Evolutionary conservation across 1,140 invertebrate genomes (phyloP).

Genomic region (Drosophila baimaii): DNA sequence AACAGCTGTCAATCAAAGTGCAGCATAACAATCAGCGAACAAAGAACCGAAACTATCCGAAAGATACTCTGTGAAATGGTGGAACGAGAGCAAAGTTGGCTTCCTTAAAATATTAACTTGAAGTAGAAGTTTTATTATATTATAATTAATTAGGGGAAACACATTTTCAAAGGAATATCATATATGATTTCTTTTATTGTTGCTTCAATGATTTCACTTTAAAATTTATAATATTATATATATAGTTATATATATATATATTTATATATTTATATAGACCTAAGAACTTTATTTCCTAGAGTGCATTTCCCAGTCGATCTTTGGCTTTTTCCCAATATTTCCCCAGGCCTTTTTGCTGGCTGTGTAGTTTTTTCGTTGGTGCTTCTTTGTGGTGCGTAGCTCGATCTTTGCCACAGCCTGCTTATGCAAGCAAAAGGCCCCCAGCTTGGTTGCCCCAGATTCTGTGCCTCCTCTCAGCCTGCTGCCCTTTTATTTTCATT

Average conservation of each 20-base stretch:
- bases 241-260: too few species aligned
- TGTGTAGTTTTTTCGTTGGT: slow-evolving; percentile 44
- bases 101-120: neutral
- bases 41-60: slow-evolving; percentile 19
- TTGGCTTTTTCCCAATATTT: slow-evolving; percentile 3
- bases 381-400: slow-evolving; percentile 66
- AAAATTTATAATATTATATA: too few species aligned
- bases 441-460: slow-evolving; percentile 81
- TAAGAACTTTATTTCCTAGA: neutral
- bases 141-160: neutral
- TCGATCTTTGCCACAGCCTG: slow-evolving; percentile 61
- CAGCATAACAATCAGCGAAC: slow-evolving; percentile 38
- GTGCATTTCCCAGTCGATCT: slow-evolving; percentile 10
- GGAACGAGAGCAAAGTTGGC: neutral
- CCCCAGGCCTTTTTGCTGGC: slow-evolving; percentile 52
- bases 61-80: slow-evolving; percentile 8
- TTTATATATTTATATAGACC: too few species aligned
- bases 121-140: neutral
- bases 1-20: slow-evolving; percentile 79
- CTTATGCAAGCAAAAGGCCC: slow-evolving; percentile 78
- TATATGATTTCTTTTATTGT: neutral
- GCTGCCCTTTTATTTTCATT: slow-evolving; percentile 50
- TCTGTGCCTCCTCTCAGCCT: slow-evolving; percentile 54
- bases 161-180: too few species aligned
- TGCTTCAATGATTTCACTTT: too few species aligned